Evolutionary conservation across 1,140 invertebrate genomes (phyloP), one percentile per base, ranked within the genome.

Genomic region (Drosophila sechellia): DNA sequence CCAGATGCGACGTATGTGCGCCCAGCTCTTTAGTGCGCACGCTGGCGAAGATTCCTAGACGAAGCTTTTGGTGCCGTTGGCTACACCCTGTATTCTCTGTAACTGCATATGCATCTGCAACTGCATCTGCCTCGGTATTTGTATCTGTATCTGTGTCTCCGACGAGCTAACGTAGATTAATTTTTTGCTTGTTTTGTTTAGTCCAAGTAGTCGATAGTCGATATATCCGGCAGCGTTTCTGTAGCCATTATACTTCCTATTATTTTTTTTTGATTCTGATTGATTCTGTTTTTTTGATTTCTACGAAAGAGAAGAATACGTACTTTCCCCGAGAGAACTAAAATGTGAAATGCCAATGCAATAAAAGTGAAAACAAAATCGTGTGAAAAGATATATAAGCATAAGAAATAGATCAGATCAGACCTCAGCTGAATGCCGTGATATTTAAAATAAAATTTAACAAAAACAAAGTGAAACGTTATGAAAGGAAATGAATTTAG

Each of bases 361-460:
- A 56, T 50, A 74, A 57, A 65, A 52, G 52, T n/a, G 17, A 50
- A 42, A 37, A 50, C 4, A 40, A 66, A 76, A 61, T 58, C 71
- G 22, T 63, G 54, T 59, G 50, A 42, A 69, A 57, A 75, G 39
- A 58, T 63, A 74, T 57, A 77, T 49, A 74, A 60, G 40, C 31
- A 78, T 66, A 81, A 58, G 48, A 87, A 57, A 87, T 83, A 89
- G 84, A 89, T 89, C 83, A 87, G 79, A 87, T 87, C 84, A 89
- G 83, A 90, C 89, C 89, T 90, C 89, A 90, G 89, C 89, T 90
- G 89, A 90, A 90, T 91, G 87, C 89, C 83, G 89, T 90, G 89
- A 90, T 90, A 90, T 90, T 85, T 90, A 90, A 90, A 90, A 75
- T 81, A 84, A 81, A 84, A 70, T 69, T 70, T 48, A 69, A 70